phyloP scores from a whole-genome alignment of 2,113 vertebrate genomes.

The Hepsetus odoe region DNA sequence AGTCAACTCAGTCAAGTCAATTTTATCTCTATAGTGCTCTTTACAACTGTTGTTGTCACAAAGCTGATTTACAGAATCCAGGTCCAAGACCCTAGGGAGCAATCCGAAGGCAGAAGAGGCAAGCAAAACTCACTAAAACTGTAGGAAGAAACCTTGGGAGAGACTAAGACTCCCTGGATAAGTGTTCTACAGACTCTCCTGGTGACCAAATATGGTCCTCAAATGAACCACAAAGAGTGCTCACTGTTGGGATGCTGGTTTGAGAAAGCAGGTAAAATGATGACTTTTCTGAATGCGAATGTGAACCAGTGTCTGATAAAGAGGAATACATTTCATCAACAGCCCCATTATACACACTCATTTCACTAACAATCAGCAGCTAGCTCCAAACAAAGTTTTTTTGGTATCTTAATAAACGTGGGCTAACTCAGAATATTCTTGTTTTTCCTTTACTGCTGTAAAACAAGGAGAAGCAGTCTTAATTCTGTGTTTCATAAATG shows the following conservation, averaged over 20 bases:
- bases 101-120: no score
- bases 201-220: no score
- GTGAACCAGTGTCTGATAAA: conserved; percentile 38
- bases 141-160: no score
- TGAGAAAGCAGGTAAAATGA: conserved; percentile 43
- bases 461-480: not conserved
- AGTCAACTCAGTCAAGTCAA: no score
- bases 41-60: no score
- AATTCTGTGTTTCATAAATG: not conserved
- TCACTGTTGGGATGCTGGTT: conserved; percentile 17
- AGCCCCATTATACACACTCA: conserved; percentile 38
- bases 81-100: no score
- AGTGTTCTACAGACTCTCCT: no score
- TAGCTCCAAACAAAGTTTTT: not conserved
- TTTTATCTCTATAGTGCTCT: no score
- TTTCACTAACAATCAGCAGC: conserved; percentile 25
- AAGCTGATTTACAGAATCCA: no score
- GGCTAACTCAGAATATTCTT: not conserved
- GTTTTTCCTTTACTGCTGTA: not conserved
- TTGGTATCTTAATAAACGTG: not conserved
- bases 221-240: no score
- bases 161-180: no score
- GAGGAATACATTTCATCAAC: conserved; percentile 28
- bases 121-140: no score
- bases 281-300: conserved; percentile 22